Evolutionary conservation across 2,113 vertebrate species (phyloP).

Genomic region (Fukomys damarensis): DNA sequence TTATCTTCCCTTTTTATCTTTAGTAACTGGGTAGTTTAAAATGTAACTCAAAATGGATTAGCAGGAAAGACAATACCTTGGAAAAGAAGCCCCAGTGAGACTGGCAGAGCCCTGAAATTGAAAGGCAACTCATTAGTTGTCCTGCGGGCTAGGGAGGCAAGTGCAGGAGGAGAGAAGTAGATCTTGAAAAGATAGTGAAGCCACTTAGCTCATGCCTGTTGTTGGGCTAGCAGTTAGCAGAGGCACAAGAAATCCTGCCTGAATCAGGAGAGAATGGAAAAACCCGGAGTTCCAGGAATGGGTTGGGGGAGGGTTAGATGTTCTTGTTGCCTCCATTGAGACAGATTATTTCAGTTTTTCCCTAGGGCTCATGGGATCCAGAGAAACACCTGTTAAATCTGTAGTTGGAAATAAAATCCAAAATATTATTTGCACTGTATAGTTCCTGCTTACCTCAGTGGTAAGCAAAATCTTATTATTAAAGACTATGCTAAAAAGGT

Average conservation of each 20-base stretch:
- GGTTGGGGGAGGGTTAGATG: background rate
- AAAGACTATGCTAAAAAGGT: slow-evolving; percentile 38
- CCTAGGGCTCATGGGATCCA: background rate
- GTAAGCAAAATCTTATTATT: slow-evolving; percentile 8
- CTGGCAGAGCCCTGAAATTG: background rate
- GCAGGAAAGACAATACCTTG: background rate
- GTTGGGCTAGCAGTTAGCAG: background rate
- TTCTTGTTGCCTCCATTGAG: slow-evolving; percentile 34
- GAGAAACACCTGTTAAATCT: slow-evolving; percentile 21
- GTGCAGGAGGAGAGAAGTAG: background rate
- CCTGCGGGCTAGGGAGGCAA: background rate
- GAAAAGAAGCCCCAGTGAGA: slow-evolving; percentile 2
- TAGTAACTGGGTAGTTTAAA: slow-evolving; percentile 12
- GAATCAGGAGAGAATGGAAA: background rate
- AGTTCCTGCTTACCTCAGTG: background rate
- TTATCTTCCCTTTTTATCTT: slow-evolving; percentile 34
- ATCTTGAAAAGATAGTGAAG: background rate
- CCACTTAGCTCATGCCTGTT: background rate
- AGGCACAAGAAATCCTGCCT: background rate
- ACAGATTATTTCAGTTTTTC: slow-evolving; percentile 16
- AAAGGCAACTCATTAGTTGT: background rate
- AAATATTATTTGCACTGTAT: slow-evolving; percentile 9
- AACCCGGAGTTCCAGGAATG: background rate
- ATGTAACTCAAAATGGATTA: slow-evolving; percentile 1
- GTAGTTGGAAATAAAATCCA: slow-evolving; percentile 22